A percentile compares a stretch with the other conserved stretches of the same genome.
Conservation (phyloP, 2,113 vertebrate genomes). For the Atlantisia rogersi region DNA sequence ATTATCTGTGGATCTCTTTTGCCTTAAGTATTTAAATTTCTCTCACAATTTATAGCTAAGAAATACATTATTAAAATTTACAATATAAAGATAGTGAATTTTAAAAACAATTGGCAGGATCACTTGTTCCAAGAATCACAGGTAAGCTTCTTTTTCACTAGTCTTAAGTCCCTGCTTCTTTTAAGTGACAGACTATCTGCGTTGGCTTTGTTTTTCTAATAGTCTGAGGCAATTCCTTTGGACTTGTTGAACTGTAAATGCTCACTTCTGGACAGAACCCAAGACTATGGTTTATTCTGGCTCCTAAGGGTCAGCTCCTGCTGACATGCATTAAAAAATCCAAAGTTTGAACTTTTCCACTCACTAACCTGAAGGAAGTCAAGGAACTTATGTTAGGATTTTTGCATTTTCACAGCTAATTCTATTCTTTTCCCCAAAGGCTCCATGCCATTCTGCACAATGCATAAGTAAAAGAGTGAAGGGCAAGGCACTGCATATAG, state of each 20-base stretch:
- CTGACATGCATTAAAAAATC: neutral
- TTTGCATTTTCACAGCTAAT: neutral
- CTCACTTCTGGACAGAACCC: neutral
- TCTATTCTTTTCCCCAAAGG: neutral
- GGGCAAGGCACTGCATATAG: fast-evolving
- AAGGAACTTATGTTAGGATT: fast-evolving
- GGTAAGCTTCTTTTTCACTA: neutral
- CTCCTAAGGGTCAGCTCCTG: neutral
- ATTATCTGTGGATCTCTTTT: neutral
- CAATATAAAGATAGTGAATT: neutral
- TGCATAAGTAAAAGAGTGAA: neutral
- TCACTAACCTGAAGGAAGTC: neutral
- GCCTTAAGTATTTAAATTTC: neutral
- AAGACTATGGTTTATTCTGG: neutral
- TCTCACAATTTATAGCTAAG: neutral
- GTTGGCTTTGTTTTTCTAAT: neutral
- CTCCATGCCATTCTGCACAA: neutral
- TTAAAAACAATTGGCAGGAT: neutral
- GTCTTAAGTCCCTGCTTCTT: neutral
- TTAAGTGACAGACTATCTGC: neutral
- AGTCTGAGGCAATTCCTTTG: neutral
- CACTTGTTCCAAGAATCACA: neutral
- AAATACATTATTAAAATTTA: neutral
- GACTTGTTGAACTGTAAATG: neutral
- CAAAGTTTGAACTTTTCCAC: neutral